Base-by-base conservation (phyloP, 2,888 invertebrate genomes). In the Microdon myrmicae region DNA sequence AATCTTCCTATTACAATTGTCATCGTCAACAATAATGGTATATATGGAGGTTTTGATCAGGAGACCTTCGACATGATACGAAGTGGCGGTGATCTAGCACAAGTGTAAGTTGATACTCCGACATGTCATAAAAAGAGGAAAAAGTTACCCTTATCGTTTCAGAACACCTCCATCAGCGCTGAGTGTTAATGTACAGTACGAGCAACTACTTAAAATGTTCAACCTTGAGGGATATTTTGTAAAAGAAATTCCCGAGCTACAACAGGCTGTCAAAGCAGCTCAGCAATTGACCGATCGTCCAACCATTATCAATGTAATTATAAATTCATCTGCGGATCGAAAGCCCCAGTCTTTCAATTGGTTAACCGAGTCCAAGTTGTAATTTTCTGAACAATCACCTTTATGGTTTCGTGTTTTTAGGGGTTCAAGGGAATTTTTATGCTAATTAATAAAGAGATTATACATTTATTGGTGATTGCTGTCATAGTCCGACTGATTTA, bases 11-110 rank as follows among this genome's bases (percentile, higher is more conserved):
- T 97, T 17, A 86, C 94, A 22, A 86, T 96, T 53, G 85, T 97
- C 2, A 88, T 98, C 60, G 88, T 98, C 4, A 98, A 98, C 80
- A 98, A 98, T 82, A 94, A 90, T 75, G 97, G 97, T 13, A 97
- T 97, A 74, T 94, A 93, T 76, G 86, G 89, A 39, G 97, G 97
- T 4, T 84, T 96, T 61, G 89, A 90, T 72, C 83, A 85, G 64
- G 89, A 92, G 12, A 86, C 87, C 5, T 90, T 88, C 80, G 81
- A 84, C 25, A 86, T 87, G 32, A 83, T 94, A 31, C 87, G 88
- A 71, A 82, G 83, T 2, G 82, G 83, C 41, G 90, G 89, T 7
- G 90, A 92, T 68, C 81, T 89, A 31, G 84, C 91, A 2, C 83
- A 89, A 75, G 86, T 87, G 94, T 94, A 83, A 83, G 85, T 70